Evolutionary conservation across 2,888 invertebrate genomes (phyloP).

Genomic region (Marasmarcha lunaedactyla): DNA sequence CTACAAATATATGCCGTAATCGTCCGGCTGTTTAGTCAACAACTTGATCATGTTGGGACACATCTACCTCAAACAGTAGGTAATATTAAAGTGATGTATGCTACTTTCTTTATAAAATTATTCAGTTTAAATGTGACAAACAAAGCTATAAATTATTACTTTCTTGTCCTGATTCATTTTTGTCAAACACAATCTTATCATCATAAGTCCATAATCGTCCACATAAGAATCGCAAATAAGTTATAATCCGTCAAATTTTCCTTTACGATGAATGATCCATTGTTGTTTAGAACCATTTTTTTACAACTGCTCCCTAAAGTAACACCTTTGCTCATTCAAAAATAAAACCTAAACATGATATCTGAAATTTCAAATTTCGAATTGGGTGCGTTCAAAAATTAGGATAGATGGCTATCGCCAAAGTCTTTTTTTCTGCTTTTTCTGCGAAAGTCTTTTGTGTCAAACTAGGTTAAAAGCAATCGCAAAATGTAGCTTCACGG

Average conservation of each 20-base stretch:
- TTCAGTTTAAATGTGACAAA: no score
- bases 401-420: no score
- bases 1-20: no score
- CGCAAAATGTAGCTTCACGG: slow-evolving; percentile 1
- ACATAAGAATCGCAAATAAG: slow-evolving; percentile 30
- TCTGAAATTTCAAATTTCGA: slow-evolving; percentile 22
- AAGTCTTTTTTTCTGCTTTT: slow-evolving; percentile 6
- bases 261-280: slow-evolving; percentile 29
- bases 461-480: slow-evolving; percentile 19
- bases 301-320: slow-evolving; percentile 13
- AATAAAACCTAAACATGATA: slow-evolving; percentile 16
- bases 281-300: slow-evolving; percentile 12
- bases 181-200: slow-evolving; percentile 36
- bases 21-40: no score
- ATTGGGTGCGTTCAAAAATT: slow-evolving; percentile 6
- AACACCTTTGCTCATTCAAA: slow-evolving; percentile 4
- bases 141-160: no score
- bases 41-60: no score
- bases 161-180: neutral
- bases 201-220: slow-evolving; percentile 45
- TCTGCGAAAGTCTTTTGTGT: slow-evolving; percentile 23
- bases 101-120: no score
- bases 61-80: no score
- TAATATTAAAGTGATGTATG: no score
- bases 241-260: slow-evolving; percentile 39